Percentiles rank a stretch among this genome's conserved stretches.
Evolutionary conservation across 1,140 invertebrate species (phyloP).

Genomic region (Drosophila pachea): DNA sequence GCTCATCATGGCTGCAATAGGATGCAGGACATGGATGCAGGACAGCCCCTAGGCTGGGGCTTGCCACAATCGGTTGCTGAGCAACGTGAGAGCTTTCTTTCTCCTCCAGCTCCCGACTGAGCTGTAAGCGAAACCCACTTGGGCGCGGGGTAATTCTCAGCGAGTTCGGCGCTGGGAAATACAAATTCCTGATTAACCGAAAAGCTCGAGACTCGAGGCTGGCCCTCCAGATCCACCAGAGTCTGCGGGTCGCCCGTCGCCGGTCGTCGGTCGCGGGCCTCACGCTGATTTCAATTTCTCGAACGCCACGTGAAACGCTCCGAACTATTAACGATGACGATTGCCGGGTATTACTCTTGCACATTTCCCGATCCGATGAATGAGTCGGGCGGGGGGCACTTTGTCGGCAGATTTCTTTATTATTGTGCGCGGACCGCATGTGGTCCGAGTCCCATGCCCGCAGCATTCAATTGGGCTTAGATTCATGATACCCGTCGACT

Average conservation of each 20-base stretch:
- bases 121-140: too few species aligned
- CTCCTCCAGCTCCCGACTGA: too few species aligned
- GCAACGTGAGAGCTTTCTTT: too few species aligned
- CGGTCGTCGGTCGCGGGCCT: conserved; percentile 18
- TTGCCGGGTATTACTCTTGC: conserved; percentile 56
- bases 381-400: conserved; percentile 48
- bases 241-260: background rate
- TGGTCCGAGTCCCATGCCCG: conserved; percentile 40
- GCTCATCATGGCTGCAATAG: conserved; percentile 68
- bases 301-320: conserved; percentile 71
- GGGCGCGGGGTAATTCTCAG: too few species aligned
- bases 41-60: too few species aligned
- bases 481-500: conserved; percentile 69
- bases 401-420: conserved; percentile 72
- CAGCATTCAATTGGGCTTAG: conserved; percentile 43
- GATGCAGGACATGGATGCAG: conserved; percentile 30
- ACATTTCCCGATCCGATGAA: conserved; percentile 70
- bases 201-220: background rate
- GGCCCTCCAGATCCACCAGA: too few species aligned
- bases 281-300: conserved; percentile 75
- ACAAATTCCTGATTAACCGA: conserved; percentile 28
- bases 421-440: conserved; percentile 67
- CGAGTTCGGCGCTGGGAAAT: too few species aligned
- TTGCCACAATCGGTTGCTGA: too few species aligned
- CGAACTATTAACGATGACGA: conserved; percentile 74